Percentiles rank a stretch among this genome's conserved stretches.
These are phyloP conservation scores for Ophiodon elongatus DNA, from an alignment of 2,113 vertebrate species.

Conservation along the genomic window DNA sequence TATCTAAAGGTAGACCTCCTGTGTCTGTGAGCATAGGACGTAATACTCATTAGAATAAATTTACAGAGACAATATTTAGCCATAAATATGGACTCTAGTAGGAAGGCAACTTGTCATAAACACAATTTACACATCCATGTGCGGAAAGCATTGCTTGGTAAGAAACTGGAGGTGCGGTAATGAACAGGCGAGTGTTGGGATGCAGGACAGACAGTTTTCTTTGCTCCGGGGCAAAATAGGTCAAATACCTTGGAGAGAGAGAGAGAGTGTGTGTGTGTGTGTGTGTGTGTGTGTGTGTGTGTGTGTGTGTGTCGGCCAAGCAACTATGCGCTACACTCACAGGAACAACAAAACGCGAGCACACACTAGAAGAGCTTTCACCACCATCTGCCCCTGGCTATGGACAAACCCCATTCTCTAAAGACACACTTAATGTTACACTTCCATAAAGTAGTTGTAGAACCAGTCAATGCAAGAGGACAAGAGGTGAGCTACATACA, in stretches of 20 bases:
- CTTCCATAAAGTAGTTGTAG: neutral
- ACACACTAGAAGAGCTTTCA: slow-evolving; percentile 20
- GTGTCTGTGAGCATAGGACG: neutral
- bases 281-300: neutral
- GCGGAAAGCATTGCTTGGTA: slow-evolving; percentile 1
- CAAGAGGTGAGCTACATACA: neutral
- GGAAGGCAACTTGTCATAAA: slow-evolving; percentile 3
- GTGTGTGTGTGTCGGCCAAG: neutral
- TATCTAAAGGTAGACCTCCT: neutral
- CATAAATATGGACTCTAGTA: slow-evolving; percentile 22
- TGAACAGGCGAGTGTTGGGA: slow-evolving; percentile 15
- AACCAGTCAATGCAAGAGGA: neutral
- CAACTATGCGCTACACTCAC: neutral
- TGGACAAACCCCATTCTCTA: slow-evolving; percentile 25
- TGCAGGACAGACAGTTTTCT: slow-evolving; percentile 29
- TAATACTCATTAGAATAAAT: neutral
- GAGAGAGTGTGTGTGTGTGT: neutral
- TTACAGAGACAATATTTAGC: neutral
- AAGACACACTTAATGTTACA: slow-evolving; percentile 29
- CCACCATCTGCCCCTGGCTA: slow-evolving; percentile 15
- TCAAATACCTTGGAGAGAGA: slow-evolving; percentile 32
- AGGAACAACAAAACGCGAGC: slow-evolving; percentile 1
- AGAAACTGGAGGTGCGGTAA: slow-evolving; percentile 19
- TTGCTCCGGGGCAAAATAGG: slow-evolving; percentile 49
- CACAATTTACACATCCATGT: slow-evolving; percentile 29